A percentile compares a stretch with the other conserved stretches of the same genome.
Evolutionary conservation across 2,113 vertebrate species (phyloP).

Genomic region (Pavo muticus): DNA sequence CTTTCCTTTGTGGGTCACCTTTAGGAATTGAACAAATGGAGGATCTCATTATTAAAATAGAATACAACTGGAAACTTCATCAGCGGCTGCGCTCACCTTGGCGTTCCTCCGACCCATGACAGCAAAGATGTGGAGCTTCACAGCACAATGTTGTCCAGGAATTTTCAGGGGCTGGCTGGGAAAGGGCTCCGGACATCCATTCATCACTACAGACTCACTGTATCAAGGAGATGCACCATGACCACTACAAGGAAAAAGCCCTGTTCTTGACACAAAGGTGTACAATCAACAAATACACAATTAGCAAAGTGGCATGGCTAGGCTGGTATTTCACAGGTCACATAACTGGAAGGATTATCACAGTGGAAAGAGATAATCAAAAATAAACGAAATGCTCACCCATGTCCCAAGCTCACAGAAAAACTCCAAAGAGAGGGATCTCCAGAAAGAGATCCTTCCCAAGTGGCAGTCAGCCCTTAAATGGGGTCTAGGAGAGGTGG

Average conservation of each 20-base stretch:
- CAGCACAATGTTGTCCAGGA: rapidly evolving
- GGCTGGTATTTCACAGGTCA: too few relatives aligned
- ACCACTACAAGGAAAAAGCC: not conserved
- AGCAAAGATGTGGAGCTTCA: not conserved
- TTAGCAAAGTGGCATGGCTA: too few relatives aligned
- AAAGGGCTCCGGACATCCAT: not conserved
- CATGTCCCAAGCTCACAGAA: too few relatives aligned
- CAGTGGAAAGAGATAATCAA: too few relatives aligned
- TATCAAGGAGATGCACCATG: not conserved
- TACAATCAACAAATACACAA: too few relatives aligned
- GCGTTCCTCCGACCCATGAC: not conserved
- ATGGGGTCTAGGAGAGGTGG: too few relatives aligned
- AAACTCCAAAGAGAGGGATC: too few relatives aligned
- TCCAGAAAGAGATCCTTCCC: too few relatives aligned
- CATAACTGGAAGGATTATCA: too few relatives aligned
- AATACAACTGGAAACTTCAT: conserved; percentile 53
- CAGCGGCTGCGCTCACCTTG: not conserved
- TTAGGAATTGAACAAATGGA: conserved; percentile 40
- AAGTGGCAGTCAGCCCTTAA: too few relatives aligned
- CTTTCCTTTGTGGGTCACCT: conserved; percentile 57
- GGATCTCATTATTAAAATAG: conserved; percentile 54
- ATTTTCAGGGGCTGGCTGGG: rapidly evolving
- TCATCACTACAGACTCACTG: not conserved
- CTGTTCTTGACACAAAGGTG: not conserved
- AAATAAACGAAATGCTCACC: too few relatives aligned